Conservation (phyloP, 2,888 invertebrate species). For the Hyles lineata region DNA sequence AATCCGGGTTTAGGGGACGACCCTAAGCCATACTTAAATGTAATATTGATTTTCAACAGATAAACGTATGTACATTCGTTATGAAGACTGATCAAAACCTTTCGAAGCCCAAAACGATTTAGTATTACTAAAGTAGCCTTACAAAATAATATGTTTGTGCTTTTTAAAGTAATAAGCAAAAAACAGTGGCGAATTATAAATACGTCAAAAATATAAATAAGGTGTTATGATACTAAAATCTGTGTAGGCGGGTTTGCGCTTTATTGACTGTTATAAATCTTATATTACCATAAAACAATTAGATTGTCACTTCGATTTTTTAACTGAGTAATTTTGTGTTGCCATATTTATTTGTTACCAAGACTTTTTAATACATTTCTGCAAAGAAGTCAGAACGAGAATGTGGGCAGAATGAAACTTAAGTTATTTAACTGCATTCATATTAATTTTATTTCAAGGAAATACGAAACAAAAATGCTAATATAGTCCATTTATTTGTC, state of each 20-base stretch:
- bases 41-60: constrained; percentile 12
- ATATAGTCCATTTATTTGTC: no score
- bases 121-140: no score
- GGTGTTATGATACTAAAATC: not conserved
- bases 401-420: no score
- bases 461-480: no score
- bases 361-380: not conserved
- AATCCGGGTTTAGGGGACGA: constrained; percentile 16
- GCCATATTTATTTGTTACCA: not conserved
- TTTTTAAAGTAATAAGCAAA: no score
- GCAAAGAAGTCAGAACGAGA: no score
- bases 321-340: not conserved
- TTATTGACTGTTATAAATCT: not conserved
- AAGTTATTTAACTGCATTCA: no score
- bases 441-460: no score
- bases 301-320: not conserved
- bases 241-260: not conserved
- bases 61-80: not conserved
- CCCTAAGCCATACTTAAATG: not conserved
- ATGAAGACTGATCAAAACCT: not conserved
- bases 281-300: not conserved
- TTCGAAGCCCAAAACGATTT: no score
- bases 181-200: no score
- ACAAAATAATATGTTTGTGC: no score
- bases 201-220: no score